Conservation (phyloP, 2,797 vertebrate species). For the Megaceryle alcyon region DNA sequence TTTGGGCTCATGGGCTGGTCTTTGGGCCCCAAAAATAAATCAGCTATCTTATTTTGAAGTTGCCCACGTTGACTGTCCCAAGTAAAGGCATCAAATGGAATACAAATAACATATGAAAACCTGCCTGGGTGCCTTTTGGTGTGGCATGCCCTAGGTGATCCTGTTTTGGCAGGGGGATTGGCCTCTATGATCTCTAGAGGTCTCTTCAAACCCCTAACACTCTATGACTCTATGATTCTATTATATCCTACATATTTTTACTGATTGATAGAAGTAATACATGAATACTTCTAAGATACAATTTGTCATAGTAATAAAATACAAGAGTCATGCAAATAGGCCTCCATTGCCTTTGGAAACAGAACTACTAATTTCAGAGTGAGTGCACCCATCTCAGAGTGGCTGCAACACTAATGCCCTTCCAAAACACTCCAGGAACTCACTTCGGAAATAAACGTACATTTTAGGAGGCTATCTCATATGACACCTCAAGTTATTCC, state of each 20-base stretch:
- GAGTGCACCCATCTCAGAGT: not conserved
- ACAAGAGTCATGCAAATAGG: conserved; percentile 27
- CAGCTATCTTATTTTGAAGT: not conserved
- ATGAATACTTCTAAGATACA: not conserved
- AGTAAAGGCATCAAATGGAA: not conserved
- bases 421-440: not conserved
- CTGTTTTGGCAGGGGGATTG: no score
- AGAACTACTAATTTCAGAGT: conserved; percentile 19
- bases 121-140: no score
- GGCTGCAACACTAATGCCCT: not conserved
- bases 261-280: not conserved
- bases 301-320: not conserved
- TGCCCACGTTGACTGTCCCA: not conserved
- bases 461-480: not conserved
- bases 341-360: conserved; percentile 43
- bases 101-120: not conserved
- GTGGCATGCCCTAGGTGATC: no score
- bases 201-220: no score
- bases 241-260: not conserved
- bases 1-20: not conserved
- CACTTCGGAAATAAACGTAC: not conserved
- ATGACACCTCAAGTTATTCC: accelerated
- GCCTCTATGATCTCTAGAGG: no score
- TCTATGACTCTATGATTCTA: no score
- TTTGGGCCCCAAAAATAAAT: not conserved